phyloP scores from a whole-genome alignment of 2,113 vertebrate genomes.

The Vulpes lagopus region DNA sequence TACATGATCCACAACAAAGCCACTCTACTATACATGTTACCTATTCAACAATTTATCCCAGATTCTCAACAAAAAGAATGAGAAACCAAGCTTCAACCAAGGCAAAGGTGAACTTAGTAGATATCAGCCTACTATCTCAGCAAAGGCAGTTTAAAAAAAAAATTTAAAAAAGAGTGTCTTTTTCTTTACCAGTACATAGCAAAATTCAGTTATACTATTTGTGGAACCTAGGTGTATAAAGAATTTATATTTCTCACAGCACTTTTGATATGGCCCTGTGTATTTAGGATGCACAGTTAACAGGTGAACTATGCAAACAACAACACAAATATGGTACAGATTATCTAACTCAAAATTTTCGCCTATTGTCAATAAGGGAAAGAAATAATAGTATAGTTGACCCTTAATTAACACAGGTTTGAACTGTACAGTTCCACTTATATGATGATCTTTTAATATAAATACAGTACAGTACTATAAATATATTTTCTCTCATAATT shows the following conservation, averaged over 20 bases:
- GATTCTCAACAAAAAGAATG: neutral
- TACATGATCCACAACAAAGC: neutral
- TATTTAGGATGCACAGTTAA: neutral
- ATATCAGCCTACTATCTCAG: neutral
- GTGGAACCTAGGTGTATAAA: neutral
- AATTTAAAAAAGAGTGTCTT: neutral
- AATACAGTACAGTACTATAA: neutral
- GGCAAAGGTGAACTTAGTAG: neutral
- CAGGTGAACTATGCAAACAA: neutral
- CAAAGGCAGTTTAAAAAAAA: neutral
- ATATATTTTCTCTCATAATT: neutral
- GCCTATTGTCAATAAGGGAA: neutral
- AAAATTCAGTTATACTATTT: neutral
- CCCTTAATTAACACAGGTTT: neutral
- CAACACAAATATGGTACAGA: neutral
- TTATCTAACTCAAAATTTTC: neutral
- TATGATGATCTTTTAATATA: neutral
- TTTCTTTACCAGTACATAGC: neutral
- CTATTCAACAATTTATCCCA: neutral
- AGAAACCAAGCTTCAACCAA: neutral
- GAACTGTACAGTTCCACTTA: neutral
- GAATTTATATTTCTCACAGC: neutral
- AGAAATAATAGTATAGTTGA: neutral
- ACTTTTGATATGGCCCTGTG: neutral
- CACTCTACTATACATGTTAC: neutral